These are phyloP conservation scores for Caenorhabditis zanzibari DNA, from an alignment of 2,888 invertebrate species.

Conservation along the genomic window DNA sequence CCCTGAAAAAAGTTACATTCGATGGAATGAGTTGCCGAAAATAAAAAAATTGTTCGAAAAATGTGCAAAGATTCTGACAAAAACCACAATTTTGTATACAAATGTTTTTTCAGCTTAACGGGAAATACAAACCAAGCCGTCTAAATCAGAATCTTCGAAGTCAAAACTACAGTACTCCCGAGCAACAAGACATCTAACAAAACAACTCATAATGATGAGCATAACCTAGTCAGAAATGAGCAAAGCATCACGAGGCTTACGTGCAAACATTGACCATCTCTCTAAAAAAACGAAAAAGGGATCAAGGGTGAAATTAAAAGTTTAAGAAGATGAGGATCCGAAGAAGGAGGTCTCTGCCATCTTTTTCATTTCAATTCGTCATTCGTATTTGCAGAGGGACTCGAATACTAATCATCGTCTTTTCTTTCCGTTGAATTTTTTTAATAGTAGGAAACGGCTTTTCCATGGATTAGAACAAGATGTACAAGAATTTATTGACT, in stretches of 20 bases:
- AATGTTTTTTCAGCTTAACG: no score
- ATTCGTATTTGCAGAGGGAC: slow-evolving; percentile 39
- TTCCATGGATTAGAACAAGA: slow-evolving; percentile 19
- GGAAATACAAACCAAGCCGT: no score
- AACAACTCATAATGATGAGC: neutral
- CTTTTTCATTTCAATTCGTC: slow-evolving; percentile 41
- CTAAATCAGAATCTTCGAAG: neutral
- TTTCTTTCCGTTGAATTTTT: slow-evolving; percentile 3
- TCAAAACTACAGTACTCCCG: neutral
- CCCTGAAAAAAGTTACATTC: no score
- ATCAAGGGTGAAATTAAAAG: slow-evolving; percentile 51
- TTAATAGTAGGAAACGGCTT: neutral
- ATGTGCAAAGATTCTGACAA: no score
- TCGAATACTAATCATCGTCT: slow-evolving; percentile 56
- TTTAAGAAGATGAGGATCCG: slow-evolving; percentile 17
- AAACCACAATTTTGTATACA: no score
- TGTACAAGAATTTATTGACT: slow-evolving; percentile 9
- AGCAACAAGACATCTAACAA: neutral
- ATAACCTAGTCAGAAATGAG: neutral
- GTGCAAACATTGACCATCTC: slow-evolving; percentile 21
- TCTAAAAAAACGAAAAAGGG: slow-evolving; percentile 11
- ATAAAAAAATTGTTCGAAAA: no score
- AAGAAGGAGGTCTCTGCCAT: neutral
- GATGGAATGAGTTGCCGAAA: no score
- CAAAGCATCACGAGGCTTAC: neutral